These are phyloP conservation scores for Neria commutata DNA, from an alignment of 2,888 invertebrate species.

Conservation along the genomic window DNA sequence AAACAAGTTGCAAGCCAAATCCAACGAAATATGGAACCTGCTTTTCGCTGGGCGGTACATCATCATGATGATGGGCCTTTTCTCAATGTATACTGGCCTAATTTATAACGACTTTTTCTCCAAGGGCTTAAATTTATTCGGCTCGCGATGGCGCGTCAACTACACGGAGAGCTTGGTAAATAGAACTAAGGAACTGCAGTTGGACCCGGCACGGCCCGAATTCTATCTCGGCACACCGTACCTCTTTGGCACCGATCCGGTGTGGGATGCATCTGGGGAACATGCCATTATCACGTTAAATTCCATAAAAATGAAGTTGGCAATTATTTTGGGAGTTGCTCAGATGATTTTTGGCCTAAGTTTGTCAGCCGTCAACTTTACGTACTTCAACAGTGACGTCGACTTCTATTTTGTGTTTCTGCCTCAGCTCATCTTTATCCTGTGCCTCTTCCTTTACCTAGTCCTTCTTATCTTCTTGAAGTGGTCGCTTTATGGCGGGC, in stretches of 20 bases:
- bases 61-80: constrained; percentile 92
- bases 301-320: constrained; percentile 95
- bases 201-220: constrained; percentile 66
- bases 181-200: constrained; percentile 61
- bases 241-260: constrained; percentile 80
- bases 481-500: constrained; percentile 76
- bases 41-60: constrained; percentile 97
- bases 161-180: constrained; percentile 64
- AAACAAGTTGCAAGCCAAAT: constrained; percentile 60
- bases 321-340: constrained; percentile 87
- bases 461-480: constrained; percentile 88
- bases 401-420: constrained; percentile 82
- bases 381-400: constrained; percentile 70
- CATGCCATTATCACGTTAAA: constrained; percentile 92
- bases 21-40: constrained; percentile 90
- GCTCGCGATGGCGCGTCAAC: constrained; percentile 77
- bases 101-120: constrained; percentile 97
- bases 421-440: constrained; percentile 86
- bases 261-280: constrained; percentile 74
- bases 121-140: constrained; percentile 90
- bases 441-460: constrained; percentile 87
- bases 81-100: constrained; percentile 96
- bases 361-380: constrained; percentile 77
- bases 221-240: constrained; percentile 64
- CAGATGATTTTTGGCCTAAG: constrained; percentile 95